Conservation (phyloP, 2,888 invertebrate species). For the Agriotes lineatus region DNA sequence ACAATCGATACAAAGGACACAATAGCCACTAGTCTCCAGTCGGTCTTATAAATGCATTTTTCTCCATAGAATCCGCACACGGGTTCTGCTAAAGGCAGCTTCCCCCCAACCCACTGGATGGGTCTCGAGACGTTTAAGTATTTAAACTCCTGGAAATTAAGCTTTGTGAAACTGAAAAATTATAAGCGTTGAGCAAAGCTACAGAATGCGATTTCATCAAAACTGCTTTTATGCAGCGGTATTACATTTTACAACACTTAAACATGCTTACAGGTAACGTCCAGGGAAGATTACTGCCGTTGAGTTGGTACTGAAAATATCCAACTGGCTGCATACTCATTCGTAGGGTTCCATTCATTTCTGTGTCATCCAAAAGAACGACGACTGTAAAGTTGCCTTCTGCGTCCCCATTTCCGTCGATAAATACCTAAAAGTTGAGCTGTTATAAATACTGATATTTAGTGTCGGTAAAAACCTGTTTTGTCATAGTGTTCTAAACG, state of each 20-base stretch:
- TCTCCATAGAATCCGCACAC: slow-evolving; percentile 86
- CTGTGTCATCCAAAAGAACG: slow-evolving; percentile 76
- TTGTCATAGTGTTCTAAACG: neutral
- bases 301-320: slow-evolving; percentile 76
- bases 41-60: slow-evolving; percentile 76
- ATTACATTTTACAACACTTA: no score
- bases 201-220: no score
- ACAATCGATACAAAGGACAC: slow-evolving; percentile 75
- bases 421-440: slow-evolving; percentile 79
- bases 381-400: slow-evolving; percentile 93
- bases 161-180: no score
- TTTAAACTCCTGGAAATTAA: slow-evolving; percentile 68
- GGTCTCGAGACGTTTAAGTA: slow-evolving; percentile 74
- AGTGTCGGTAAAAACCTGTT: neutral
- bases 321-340: slow-evolving; percentile 85
- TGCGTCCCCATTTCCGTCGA: slow-evolving; percentile 90
- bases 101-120: slow-evolving; percentile 84
- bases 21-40: slow-evolving; percentile 76
- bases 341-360: slow-evolving; percentile 68
- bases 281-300: slow-evolving; percentile 67
- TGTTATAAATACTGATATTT: no score
- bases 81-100: slow-evolving; percentile 83
- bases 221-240: no score
- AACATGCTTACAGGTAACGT: slow-evolving; percentile 72
- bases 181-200: no score